phyloP scores from a whole-genome alignment of 2,797 vertebrate genomes.

The Euphonia xanthogaster region DNA sequence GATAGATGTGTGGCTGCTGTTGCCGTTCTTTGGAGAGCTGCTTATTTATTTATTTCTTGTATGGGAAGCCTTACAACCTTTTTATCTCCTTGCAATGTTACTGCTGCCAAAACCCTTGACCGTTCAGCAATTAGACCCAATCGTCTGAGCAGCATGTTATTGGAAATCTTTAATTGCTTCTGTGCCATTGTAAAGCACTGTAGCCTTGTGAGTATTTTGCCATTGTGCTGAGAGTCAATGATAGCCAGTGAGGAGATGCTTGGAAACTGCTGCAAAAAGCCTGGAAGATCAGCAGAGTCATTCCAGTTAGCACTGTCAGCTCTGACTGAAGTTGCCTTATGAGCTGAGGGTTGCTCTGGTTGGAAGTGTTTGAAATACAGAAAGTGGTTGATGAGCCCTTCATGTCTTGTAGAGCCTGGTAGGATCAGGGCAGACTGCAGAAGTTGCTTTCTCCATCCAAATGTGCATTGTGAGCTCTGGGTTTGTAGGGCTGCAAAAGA shows the following conservation, averaged over 20 bases:
- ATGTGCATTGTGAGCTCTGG: neutral
- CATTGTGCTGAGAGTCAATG: neutral
- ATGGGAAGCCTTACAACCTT: neutral
- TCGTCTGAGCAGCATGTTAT: neutral
- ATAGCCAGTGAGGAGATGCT: neutral
- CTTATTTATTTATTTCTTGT: neutral
- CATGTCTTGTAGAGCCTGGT: neutral
- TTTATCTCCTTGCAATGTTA: neutral
- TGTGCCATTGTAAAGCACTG: neutral
- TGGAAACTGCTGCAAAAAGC: neutral
- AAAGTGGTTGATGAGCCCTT: neutral
- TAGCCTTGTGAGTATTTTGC: neutral
- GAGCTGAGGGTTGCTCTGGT: neutral
- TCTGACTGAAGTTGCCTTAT: neutral
- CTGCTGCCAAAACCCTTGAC: conserved; percentile 13
- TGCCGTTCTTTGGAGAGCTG: neutral
- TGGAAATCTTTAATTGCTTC: conserved; percentile 53
- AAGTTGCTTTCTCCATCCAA: neutral
- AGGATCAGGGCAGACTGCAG: neutral
- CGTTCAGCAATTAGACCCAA: neutral
- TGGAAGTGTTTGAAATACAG: neutral
- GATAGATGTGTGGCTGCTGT: neutral
- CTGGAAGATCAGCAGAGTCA: neutral
- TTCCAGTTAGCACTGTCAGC: neutral
- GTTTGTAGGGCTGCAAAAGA: neutral